Evolutionary conservation across 2,113 vertebrate genomes (phyloP), one percentile per base, ranked within the genome.

Genomic region (Zosterops pallidus): DNA sequence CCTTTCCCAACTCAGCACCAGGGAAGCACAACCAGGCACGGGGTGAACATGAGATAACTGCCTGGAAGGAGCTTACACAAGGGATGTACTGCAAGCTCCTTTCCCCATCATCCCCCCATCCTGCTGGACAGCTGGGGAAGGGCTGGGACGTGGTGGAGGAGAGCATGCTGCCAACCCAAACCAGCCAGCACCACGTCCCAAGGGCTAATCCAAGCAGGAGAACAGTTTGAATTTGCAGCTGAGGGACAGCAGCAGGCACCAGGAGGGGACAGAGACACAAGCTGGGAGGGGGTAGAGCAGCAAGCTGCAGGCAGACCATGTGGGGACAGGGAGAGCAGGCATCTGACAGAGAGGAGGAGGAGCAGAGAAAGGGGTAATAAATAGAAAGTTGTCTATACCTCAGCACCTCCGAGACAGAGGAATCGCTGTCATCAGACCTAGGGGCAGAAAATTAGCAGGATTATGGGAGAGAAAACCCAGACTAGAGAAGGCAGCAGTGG

Each of bases 381-480:
- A 98, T 97, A 97, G 98, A 98, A 97, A 98, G 97, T 98, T 97
- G 98, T 98, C 98, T 99, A 98, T 99, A 99, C 99, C 99, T 99
- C 99, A 99, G 98, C 98, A 99, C 98, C 99, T 99, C 99, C 98
- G 99, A 99, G 98, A 99, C 98, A 98, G 99, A 99, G 98, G 99
- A 99, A 98, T 99, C 99, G 98, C 99, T 99, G 99, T 99, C 99
- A 98, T 99, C 99, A 97, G 99, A 99, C 99, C 99, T 99, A 98
- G 98, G 99, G 98, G 98, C 98, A 99, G 98, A 99, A 99, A 99
- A 98, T 99, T 98, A 99, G 98, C 98, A 98, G 98, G 98, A 98
- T 98, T 99, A 98, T 93, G 98, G 98, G 98, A 95, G 92, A 98
- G 97, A 97, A 97, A 93, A 96, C 94, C 81, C 94, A 93, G 91